phyloP scores from a whole-genome alignment of 2,888 invertebrate species.

The Ischnus inquisitorius region DNA sequence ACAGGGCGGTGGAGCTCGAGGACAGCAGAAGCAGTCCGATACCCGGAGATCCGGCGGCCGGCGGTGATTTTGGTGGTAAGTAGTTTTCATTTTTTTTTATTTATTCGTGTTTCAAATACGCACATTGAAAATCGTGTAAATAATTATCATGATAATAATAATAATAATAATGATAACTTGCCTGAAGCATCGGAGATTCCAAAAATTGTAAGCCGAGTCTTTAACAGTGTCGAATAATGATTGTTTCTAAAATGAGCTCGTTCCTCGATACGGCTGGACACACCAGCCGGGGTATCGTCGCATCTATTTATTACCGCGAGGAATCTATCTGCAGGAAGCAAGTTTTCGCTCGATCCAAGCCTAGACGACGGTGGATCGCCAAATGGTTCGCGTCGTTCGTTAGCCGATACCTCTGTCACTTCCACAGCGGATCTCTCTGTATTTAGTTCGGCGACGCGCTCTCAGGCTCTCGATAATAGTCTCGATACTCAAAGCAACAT shows the following conservation, averaged over 20 bases:
- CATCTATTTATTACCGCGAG: constrained; percentile 70
- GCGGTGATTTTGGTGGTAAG: constrained; percentile 83
- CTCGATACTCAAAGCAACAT: constrained; percentile 92
- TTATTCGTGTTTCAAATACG: constrained; percentile 29
- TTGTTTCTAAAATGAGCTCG: constrained; percentile 65
- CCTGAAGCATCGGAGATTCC: constrained; percentile 13
- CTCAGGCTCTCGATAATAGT: constrained; percentile 91
- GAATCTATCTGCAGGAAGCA: constrained; percentile 86
- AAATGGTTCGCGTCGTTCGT: constrained; percentile 91
- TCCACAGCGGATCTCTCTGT: constrained; percentile 94
- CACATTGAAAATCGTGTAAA: constrained; percentile 10
- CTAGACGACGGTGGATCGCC: constrained; percentile 90
- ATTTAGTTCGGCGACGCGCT: constrained; percentile 91
- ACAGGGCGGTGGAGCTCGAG: constrained; percentile 77
- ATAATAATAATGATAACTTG: constrained; percentile 18
- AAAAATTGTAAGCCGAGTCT: constrained; percentile 40
- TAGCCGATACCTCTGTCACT: constrained; percentile 94
- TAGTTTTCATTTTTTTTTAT: constrained; percentile 38
- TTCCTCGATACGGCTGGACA: constrained; percentile 67
- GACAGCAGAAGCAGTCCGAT: constrained; percentile 80
- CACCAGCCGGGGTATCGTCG: constrained; percentile 69
- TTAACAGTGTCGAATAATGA: constrained; percentile 66
- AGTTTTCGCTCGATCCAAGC: constrained; percentile 89
- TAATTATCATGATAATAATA: neutral
- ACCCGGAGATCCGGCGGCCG: constrained; percentile 80